Conservation (phyloP, 1,140 invertebrate species). For the Sipha flava region DNA sequence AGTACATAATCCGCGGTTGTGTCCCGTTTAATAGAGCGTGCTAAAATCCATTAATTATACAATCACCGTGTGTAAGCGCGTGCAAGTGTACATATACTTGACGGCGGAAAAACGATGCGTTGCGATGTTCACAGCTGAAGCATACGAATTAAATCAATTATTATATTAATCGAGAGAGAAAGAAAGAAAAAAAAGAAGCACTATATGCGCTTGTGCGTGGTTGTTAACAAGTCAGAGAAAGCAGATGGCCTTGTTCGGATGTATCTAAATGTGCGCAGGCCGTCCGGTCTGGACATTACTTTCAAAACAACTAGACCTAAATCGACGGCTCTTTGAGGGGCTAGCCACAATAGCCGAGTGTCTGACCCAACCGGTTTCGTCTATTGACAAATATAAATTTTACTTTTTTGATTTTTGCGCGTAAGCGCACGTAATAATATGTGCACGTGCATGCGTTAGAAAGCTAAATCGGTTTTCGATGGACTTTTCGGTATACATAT, state of each 20-base stretch:
- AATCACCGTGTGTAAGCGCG: background rate
- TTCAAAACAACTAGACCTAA: constrained; percentile 6
- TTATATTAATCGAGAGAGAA: too few relatives aligned
- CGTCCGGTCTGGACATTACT: background rate
- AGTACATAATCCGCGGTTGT: background rate
- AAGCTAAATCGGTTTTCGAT: too few relatives aligned
- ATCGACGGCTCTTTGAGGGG: background rate
- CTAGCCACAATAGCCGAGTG: background rate
- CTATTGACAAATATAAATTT: background rate
- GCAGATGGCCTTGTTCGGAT: constrained; percentile 16
- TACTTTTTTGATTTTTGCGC: background rate
- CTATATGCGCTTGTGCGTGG: background rate
- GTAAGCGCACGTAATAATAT: background rate
- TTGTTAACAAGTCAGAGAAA: background rate
- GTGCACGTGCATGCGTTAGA: background rate
- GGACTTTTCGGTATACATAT: background rate
- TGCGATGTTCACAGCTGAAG: too few relatives aligned
- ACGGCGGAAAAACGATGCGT: too few relatives aligned
- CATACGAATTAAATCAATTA: background rate
- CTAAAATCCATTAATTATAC: background rate
- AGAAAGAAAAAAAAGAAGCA: background rate
- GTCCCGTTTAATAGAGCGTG: constrained; percentile 8
- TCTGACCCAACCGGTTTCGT: background rate
- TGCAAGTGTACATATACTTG: too few relatives aligned
- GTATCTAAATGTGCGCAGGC: background rate